These are phyloP conservation scores for Virgularia gustaviana DNA, from an alignment of 92 coral and sea anemone genomes.

Conservation along the genomic window DNA sequence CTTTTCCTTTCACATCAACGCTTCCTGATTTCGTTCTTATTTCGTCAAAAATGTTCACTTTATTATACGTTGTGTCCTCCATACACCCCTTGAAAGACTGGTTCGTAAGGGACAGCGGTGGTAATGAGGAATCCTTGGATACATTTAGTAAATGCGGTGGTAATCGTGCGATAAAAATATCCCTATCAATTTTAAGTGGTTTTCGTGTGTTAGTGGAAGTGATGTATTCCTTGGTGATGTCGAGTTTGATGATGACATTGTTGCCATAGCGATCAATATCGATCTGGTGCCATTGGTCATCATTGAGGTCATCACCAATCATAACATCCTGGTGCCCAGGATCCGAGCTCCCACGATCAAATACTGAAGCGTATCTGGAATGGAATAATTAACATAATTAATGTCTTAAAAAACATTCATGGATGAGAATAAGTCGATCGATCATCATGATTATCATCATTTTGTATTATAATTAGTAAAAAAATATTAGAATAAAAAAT, in stretches of 20 bases:
- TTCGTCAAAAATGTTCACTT: slow-evolving; percentile 43
- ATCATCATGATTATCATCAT: too few relatives aligned
- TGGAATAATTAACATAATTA: background rate
- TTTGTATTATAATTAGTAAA: too few relatives aligned
- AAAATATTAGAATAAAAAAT: too few relatives aligned
- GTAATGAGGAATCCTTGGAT: slow-evolving; percentile 36
- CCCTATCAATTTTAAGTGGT: slow-evolving; percentile 47
- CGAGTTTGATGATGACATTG: slow-evolving; percentile 43
- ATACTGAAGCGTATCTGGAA: slow-evolving; percentile 61
- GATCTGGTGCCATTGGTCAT: slow-evolving; percentile 81
- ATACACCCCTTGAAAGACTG: slow-evolving; percentile 72
- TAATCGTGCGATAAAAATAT: slow-evolving; percentile 63
- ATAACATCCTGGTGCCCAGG: slow-evolving; percentile 58
- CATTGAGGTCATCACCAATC: slow-evolving; percentile 61
- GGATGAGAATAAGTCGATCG: too few relatives aligned
- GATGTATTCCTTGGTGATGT: slow-evolving; percentile 55
- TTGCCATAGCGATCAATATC: slow-evolving; percentile 48
- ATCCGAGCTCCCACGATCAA: slow-evolving; percentile 45
- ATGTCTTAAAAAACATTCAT: too few relatives aligned
- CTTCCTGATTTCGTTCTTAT: slow-evolving; percentile 39
- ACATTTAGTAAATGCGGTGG: background rate
- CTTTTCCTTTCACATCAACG: slow-evolving; percentile 34
- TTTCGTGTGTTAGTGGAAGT: slow-evolving; percentile 8
- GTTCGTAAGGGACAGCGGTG: slow-evolving; percentile 20
- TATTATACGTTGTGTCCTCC: slow-evolving; percentile 47